These are phyloP conservation scores for Campoletis raptor DNA, from an alignment of 2,888 invertebrate species.

Conservation along the genomic window DNA sequence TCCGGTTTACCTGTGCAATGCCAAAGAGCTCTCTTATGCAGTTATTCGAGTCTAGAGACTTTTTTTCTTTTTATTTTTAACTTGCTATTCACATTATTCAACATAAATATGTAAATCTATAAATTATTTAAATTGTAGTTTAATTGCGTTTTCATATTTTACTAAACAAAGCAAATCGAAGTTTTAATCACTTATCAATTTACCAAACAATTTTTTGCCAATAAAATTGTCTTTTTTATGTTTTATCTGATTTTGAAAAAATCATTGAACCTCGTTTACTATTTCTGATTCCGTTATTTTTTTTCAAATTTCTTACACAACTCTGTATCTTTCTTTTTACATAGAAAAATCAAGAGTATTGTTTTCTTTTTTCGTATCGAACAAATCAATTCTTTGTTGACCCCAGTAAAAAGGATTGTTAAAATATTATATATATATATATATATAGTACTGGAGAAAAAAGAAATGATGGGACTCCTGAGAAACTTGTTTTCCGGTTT, in stretches of 20 bases:
- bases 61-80: constrained; percentile 30
- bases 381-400: constrained; percentile 10
- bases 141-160: neutral
- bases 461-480: neutral
- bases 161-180: neutral
- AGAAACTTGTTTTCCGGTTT: constrained; percentile 30
- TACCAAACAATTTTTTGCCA: neutral
- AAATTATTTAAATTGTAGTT: neutral
- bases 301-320: neutral
- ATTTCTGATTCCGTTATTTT: neutral
- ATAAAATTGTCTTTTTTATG: neutral
- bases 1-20: constrained; percentile 12
- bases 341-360: neutral
- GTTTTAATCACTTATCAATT: neutral
- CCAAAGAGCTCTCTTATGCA: constrained; percentile 22
- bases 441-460: no score
- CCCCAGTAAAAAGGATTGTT: neutral
- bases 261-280: neutral
- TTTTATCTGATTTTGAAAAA: neutral
- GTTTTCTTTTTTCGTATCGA: neutral
- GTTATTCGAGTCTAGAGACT: neutral
- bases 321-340: neutral
- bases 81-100: constrained; percentile 6
- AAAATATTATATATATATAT: no score
- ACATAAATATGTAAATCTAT: constrained; percentile 15